Evolutionary conservation across 2,113 vertebrate species (phyloP), one percentile per base, ranked within the genome.

Genomic region (Recurvirostra avosetta): DNA sequence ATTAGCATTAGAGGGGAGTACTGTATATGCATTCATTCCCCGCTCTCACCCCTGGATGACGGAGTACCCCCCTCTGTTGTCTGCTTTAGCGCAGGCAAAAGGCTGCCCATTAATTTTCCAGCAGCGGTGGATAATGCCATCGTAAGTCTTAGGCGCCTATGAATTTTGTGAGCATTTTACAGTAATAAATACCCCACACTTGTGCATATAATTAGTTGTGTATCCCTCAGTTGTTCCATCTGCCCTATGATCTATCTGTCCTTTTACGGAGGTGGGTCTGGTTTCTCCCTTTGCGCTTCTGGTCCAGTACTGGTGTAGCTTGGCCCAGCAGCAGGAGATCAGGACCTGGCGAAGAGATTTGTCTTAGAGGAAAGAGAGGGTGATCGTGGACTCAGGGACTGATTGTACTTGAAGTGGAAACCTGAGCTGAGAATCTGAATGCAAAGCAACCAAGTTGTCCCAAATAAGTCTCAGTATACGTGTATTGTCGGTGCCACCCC

Each of bases 1-100:
- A 97, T 97, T 97, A 97, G 94, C 94, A 95, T 94, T 96, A 92
- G 94, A 96, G 92, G 97, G 96, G 97, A 97, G 97, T 96, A 92
- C 91, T 93, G 82, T 94, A 93, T 96, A 41, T 93, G 96, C 94
- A 95, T 94, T 97, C 90, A 94, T 97, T 97, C 94, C 93, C 93
- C 2, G 65, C 96, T 95, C 95, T 97, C 96, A 91, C 92, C 94
- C 96, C 94, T 86, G 94, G 95, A 97, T 97, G 97, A 97, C 87
- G 96, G 96, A 96, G 91, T 94, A 96, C 83, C 91, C 97, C 96
- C 86, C 83, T 88, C 91, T 6, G 18, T 95, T 96, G 92, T 95
- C 95, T 91, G 88, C 93, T 90, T 95, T 92, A 97, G 89, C 36
- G 7, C 72, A 70, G 55, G 82, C 82, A 96, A 91, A 91, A 94